phyloP scores from a whole-genome alignment of 2,113 vertebrate species.

The Phylloscopus trochiloides region DNA sequence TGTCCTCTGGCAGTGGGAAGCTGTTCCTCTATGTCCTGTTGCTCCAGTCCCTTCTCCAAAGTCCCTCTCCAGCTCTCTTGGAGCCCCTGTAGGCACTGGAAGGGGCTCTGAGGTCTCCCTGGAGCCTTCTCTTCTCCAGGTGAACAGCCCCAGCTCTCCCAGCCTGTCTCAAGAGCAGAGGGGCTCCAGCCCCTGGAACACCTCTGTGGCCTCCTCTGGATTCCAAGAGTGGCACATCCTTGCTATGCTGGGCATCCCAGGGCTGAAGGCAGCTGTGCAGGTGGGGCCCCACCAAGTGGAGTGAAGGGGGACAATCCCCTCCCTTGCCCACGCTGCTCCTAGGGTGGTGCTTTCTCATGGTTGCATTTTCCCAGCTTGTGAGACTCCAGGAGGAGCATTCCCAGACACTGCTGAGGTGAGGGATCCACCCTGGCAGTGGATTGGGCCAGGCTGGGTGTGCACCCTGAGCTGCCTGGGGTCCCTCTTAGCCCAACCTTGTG shows the following conservation, averaged over 20 bases:
- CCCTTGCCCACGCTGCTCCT: not conserved
- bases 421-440: not conserved
- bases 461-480: not conserved
- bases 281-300: not conserved
- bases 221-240: not conserved
- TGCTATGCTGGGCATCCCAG: not conserved
- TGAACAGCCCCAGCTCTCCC: not conserved
- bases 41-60: fast-evolving
- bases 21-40: fast-evolving
- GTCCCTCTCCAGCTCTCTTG: not conserved
- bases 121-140: not conserved
- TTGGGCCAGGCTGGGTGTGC: not conserved
- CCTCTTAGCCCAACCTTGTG: not conserved
- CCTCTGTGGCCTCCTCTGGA: not conserved
- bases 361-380: not conserved
- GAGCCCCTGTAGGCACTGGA: not conserved
- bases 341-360: not conserved
- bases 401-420: not conserved
- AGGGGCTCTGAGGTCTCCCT: fast-evolving
- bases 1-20: not conserved
- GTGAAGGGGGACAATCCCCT: not conserved
- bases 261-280: not conserved
- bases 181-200: not conserved
- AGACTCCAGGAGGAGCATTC: not conserved
- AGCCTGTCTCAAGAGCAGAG: not conserved